Base-by-base conservation (phyloP, 2,797 vertebrate species). In the Mus minutoides region DNA sequence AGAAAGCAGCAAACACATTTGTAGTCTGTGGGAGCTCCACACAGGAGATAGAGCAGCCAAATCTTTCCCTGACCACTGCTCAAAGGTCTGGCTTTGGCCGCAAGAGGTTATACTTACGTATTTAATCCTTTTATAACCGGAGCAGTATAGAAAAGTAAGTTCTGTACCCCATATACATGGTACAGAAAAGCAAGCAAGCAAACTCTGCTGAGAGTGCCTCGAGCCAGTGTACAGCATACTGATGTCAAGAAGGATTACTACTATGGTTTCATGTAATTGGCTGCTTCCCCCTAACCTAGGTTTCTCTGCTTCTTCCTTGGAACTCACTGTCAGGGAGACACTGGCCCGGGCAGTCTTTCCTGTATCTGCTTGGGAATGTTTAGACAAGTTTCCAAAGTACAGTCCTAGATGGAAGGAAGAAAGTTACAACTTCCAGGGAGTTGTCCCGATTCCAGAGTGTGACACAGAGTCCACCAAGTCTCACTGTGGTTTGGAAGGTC, bases 401-500 rank as follows among this genome's bases (percentile, higher is more conserved):
- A 75, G 54, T 37, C 52, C 19, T 88, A 13, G 49, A 79, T 43
- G 67, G 75, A 92, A 43, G 37, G 54, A 87, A 76, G 77, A 78
- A 91, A 69, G 94, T 93, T 84, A 90, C 31, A 95, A 83, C 90
- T 88, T 91, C 83, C 69, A 92, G n/a, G 8, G 49, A 12, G 75
- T 26, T 82, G 83, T 92, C 75, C 79, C 3, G 91, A 71, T 37
- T 88, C 91, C 49, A 34, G 54, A 16, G n/a, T 2, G 1, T 37
- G 88, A 96, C 89, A 79, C 76, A 75, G 46, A 89, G 90, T 85
- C 92, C 92, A 91, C 90, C 93, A 26, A 77, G 92, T 49, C 67
- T 89, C 77, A 43, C 77, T 90, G 80, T 89, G 91, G 94, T 96
- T 95, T 94, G 60, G 90, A 75, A 97, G 95, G 93, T 95, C 96